These are phyloP conservation scores for Aelia acuminata DNA, from an alignment of 2,888 invertebrate genomes.

Conservation along the genomic window DNA sequence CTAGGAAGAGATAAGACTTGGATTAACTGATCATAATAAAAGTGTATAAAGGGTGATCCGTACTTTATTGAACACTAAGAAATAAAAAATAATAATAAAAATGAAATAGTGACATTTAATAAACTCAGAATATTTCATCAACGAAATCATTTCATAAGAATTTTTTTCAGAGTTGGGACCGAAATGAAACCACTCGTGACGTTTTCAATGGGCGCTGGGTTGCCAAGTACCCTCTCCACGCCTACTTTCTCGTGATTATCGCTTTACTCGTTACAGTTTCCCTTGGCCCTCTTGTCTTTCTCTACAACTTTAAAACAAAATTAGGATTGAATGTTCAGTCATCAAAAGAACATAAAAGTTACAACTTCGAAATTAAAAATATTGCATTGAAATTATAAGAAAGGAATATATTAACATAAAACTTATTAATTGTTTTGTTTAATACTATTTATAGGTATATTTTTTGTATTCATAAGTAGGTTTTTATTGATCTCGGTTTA, in stretches of 20 bases:
- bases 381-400: too few relatives aligned
- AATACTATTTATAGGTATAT: too few relatives aligned
- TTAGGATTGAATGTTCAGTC: background rate
- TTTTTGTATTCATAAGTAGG: too few relatives aligned
- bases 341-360: background rate
- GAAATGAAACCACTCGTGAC: background rate
- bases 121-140: background rate
- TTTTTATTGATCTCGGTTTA: too few relatives aligned
- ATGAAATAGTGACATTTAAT: background rate
- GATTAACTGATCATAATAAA: too few relatives aligned
- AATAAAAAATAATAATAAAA: too few relatives aligned
- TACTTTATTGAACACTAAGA: too few relatives aligned
- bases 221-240: background rate
- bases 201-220: background rate
- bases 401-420: too few relatives aligned
- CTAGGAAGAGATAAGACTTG: too few relatives aligned
- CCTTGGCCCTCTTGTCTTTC: background rate
- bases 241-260: conserved; percentile 1
- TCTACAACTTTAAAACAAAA: background rate
- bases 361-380: too few relatives aligned
- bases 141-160: background rate
- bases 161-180: background rate
- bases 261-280: background rate
- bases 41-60: too few relatives aligned
- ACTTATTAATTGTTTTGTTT: too few relatives aligned